Conservation (phyloP, 2,888 invertebrate genomes). For the Microctonus hyperodae region DNA sequence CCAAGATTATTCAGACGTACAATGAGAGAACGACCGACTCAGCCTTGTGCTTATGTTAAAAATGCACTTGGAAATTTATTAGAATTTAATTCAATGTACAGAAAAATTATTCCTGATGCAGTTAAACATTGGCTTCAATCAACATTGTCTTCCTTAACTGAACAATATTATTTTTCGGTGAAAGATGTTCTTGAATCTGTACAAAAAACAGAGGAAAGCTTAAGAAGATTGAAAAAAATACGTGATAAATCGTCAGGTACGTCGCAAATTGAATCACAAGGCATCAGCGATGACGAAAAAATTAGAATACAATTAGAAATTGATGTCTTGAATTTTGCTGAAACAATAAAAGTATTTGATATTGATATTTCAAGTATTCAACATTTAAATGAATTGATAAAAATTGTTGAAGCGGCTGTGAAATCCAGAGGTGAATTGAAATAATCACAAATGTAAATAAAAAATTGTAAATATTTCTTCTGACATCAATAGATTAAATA, state of each 20-base stretch:
- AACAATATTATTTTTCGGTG: slow-evolving; percentile 76
- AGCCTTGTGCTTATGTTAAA: slow-evolving; percentile 82
- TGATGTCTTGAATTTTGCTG: slow-evolving; percentile 81
- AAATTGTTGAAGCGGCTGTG: slow-evolving; percentile 71
- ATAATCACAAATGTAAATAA: slow-evolving; percentile 14
- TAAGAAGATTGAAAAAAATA: slow-evolving; percentile 86
- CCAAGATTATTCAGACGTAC: slow-evolving; percentile 92
- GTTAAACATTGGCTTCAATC: slow-evolving; percentile 61
- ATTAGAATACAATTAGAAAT: slow-evolving; percentile 88
- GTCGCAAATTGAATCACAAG: slow-evolving; percentile 66
- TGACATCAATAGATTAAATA: too few species aligned
- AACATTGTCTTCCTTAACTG: slow-evolving; percentile 63
- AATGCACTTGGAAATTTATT: slow-evolving; percentile 70
- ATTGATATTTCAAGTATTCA: slow-evolving; percentile 68
- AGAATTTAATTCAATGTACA: slow-evolving; percentile 68
- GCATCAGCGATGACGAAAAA: slow-evolving; percentile 91
- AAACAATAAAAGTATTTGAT: slow-evolving; percentile 63
- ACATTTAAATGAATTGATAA: slow-evolving; percentile 64
- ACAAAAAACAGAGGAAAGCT: slow-evolving; percentile 93
- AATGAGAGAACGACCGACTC: slow-evolving; percentile 84
- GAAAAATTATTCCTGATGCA: slow-evolving; percentile 58
- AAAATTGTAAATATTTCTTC: slow-evolving; percentile 8
- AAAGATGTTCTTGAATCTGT: slow-evolving; percentile 91
- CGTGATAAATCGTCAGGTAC: slow-evolving; percentile 68
- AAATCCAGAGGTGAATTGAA: slow-evolving; percentile 58